Conservation (phyloP, 2,113 vertebrate genomes). For the Bos javanicus region DNA sequence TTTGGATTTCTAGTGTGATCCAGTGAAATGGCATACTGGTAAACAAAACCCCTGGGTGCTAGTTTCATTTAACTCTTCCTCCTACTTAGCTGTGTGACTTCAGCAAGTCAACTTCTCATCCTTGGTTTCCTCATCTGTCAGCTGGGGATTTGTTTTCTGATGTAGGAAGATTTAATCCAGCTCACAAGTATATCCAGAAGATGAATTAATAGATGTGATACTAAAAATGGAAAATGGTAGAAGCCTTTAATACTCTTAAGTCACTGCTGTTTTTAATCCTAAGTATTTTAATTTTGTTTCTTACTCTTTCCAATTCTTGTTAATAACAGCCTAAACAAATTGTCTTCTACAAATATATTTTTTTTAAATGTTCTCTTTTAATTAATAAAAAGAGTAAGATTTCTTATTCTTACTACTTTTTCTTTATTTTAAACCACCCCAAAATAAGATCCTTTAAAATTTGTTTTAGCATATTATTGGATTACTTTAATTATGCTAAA, state of each 20-base stretch:
- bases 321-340: neutral
- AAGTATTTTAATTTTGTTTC: neutral
- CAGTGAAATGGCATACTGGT: neutral
- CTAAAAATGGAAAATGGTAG: neutral
- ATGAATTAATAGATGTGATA: neutral
- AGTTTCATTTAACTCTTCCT: neutral
- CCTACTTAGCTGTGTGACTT: neutral
- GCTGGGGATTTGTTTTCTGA: neutral
- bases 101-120: neutral
- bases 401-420: neutral
- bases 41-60: neutral
- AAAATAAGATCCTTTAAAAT: neutral
- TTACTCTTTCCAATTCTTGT: constrained; percentile 15
- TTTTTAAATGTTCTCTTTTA: neutral
- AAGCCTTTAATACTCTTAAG: neutral
- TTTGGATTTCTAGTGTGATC: neutral
- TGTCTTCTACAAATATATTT: neutral
- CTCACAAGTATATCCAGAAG: neutral
- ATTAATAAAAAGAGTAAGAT: neutral
- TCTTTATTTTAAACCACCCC: neutral
- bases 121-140: neutral
- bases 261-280: constrained; percentile 7
- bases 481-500: constrained; percentile 21
- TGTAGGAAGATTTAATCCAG: neutral
- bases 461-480: neutral